Evolutionary conservation across 2,797 vertebrate species (phyloP).

Genomic region (Otus scops): DNA sequence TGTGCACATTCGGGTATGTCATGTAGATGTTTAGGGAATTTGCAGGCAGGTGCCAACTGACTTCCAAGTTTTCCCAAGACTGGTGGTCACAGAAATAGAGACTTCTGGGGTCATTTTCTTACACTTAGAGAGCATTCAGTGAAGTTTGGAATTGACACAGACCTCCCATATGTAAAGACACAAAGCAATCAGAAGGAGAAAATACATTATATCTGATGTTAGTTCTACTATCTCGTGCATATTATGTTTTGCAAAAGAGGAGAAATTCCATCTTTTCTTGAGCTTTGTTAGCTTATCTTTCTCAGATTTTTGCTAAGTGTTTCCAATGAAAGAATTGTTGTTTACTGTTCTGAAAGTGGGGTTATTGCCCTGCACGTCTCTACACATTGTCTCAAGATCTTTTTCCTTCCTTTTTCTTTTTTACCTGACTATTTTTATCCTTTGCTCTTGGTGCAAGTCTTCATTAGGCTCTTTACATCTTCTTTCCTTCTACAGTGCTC

Average conservation of each 20-base stretch:
- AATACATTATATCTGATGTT: background rate
- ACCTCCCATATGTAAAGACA: background rate
- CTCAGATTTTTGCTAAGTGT: background rate
- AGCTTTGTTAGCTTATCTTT: background rate
- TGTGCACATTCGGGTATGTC: rapidly evolving
- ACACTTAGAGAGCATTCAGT: background rate
- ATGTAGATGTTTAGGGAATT: background rate
- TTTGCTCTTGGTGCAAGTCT: background rate
- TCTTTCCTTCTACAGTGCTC: conserved; percentile 20
- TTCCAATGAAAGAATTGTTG: background rate
- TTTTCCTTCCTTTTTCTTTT: conserved; percentile 3
- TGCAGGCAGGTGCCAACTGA: background rate
- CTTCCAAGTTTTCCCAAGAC: background rate
- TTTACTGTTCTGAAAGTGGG: background rate
- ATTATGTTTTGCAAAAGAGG: background rate
- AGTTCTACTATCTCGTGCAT: background rate
- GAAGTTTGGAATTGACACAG: background rate
- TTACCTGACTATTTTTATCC: background rate
- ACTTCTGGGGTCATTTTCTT: background rate
- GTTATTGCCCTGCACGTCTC: background rate
- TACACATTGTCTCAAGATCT: background rate
- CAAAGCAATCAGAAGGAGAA: background rate
- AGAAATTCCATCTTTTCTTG: background rate
- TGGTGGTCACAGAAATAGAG: background rate
- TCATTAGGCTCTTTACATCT: background rate